phyloP scores from a whole-genome alignment of 2,888 invertebrate species.

The Troglohyphantes excavatus region DNA sequence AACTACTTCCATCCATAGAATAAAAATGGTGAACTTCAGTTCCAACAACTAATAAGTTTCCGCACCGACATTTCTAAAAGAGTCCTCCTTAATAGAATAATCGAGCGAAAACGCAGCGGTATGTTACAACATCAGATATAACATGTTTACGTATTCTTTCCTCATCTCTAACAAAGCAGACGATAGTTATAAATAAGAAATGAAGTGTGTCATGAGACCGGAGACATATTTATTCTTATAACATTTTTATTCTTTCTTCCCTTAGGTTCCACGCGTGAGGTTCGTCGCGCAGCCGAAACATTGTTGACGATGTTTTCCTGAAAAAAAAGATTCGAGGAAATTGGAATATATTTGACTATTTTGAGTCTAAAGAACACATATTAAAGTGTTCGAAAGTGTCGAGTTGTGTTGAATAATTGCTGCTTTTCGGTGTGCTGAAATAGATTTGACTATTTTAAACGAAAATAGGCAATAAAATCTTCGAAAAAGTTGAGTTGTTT shows the following conservation, averaged over 20 bases:
- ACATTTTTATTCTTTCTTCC: conserved; percentile 40
- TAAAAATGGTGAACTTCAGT: too few species aligned
- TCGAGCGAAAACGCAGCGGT: background rate
- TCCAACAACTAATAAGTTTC: background rate
- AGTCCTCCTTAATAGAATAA: background rate
- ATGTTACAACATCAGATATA: conserved; percentile 27
- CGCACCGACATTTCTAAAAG: too few species aligned
- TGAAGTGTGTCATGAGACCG: conserved; percentile 66
- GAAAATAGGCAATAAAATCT: too few species aligned
- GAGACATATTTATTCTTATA: conserved; percentile 38
- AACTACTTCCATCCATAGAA: too few species aligned
- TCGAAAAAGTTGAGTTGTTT: too few species aligned
- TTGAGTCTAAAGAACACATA: background rate
- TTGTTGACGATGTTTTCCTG: background rate
- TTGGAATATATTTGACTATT: background rate
- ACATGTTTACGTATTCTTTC: conserved; percentile 23
- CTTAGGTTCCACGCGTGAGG: conserved; percentile 16
- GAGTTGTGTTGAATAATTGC: too few species aligned
- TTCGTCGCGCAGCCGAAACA: background rate
- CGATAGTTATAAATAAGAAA: conserved; percentile 67
- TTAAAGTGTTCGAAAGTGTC: background rate
- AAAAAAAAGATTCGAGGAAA: background rate
- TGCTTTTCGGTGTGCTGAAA: too few species aligned
- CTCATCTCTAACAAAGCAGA: conserved; percentile 57
- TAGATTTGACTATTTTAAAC: too few species aligned